Base-by-base conservation (phyloP, 2,888 invertebrate genomes). In the Watsonalla cultraria region DNA sequence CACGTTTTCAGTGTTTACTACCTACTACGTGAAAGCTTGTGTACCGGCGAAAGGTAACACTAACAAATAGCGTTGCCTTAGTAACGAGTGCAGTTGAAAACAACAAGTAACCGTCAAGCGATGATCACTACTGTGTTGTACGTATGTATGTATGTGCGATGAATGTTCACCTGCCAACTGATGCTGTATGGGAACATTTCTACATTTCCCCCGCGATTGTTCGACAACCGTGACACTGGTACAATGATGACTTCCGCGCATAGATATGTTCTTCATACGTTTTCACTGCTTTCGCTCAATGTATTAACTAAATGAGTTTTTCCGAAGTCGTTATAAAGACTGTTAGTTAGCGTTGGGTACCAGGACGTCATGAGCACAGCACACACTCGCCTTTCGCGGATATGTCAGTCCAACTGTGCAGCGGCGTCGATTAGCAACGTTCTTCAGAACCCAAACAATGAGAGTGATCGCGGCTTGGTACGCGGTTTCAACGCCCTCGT, bases 391-490 rank as follows among this genome's bases (percentile, higher is more conserved):
- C 74, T 74, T 56, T 71, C 75, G 72, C 81, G 82, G 79, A 76
- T 76, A 74, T 77, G 73, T 67, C 62, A 65, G 76, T 67, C 59
- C 68, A 70, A 87, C 86, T 86, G 86, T 81, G 71, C 72, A 61
- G 57, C 58, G 72, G 76, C 70, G 83, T 82, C 76, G 73, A 84
- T 82, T 86, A 79, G 86, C 86, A 86, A 86, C 87, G 78, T 80
- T 82, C 78, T 77, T 82, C 74, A 73, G 76, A 66, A 80, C 77
- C 78, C 86, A 89, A 89, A 89, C 89, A 90, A 87, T 88, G 82
- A 82, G 90, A 78, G 86, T 83, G 84, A 81, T 90, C 88, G 82
- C 89, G 72, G 83, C 76, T 79, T 87, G 90, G 89, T 88, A 90
- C 90, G 84, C 76, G 75, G 68, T 74, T 70, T 69, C 68, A 73